These are phyloP conservation scores for Benthosema pterotum DNA, from an alignment of 2,797 vertebrate species.

Conservation along the genomic window DNA sequence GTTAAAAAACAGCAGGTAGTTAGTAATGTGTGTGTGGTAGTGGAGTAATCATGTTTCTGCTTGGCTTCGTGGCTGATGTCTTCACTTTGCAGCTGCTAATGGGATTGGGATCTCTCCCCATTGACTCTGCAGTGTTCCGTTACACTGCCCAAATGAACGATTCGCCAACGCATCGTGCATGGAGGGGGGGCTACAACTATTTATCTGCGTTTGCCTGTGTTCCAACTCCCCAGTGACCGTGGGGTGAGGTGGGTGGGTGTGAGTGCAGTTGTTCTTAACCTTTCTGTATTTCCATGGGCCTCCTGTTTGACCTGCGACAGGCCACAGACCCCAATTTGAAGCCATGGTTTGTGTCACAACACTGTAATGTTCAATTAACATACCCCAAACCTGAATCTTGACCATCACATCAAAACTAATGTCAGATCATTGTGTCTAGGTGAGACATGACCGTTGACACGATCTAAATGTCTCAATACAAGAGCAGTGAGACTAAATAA, in stretches of 20 bases:
- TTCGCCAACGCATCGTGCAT: slow-evolving; percentile 46
- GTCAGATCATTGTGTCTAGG: too few species aligned
- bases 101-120: slow-evolving; percentile 61
- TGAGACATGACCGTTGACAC: too few species aligned
- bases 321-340: too few species aligned
- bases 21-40: slow-evolving; percentile 53
- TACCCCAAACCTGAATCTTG: too few species aligned
- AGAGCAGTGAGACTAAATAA: too few species aligned
- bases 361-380: too few species aligned
- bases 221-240: slow-evolving; percentile 42
- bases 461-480: too few species aligned
- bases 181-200: slow-evolving; percentile 34
- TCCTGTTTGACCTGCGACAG: too few species aligned
- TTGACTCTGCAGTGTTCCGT: slow-evolving; percentile 59
- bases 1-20: slow-evolving; percentile 57
- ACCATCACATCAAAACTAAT: too few species aligned
- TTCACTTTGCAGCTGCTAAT: slow-evolving; percentile 67
- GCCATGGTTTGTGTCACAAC: too few species aligned
- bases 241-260: slow-evolving; percentile 12
- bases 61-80: slow-evolving; percentile 68
- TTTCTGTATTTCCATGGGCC: too few species aligned
- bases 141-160: slow-evolving; percentile 63
- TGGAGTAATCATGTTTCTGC: slow-evolving; percentile 69
- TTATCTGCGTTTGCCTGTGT: slow-evolving; percentile 45
- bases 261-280: too few species aligned